Conservation (phyloP, 1,140 invertebrate genomes). For the Anastrepha obliqua region DNA sequence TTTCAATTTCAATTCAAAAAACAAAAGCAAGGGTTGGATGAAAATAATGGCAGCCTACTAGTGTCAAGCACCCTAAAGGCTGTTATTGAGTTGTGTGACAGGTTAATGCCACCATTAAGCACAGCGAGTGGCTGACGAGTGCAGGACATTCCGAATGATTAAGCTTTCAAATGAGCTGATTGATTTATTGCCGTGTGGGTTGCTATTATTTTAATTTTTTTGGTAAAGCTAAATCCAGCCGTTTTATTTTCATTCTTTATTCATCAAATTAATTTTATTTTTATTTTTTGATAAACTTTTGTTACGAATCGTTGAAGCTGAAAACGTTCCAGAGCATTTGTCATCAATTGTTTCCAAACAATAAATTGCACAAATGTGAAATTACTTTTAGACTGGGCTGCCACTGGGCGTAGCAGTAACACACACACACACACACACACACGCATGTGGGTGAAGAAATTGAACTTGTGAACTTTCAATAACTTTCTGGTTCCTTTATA, state of each 20-base stretch:
- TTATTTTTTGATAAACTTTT: too few relatives aligned
- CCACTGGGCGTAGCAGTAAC: background rate
- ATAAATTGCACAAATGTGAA: conserved; percentile 5
- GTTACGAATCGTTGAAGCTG: background rate
- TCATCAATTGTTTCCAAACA: conserved; percentile 38
- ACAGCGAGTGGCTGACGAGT: background rate
- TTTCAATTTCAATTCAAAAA: too few relatives aligned
- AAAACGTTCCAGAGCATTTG: background rate
- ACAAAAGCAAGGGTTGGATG: too few relatives aligned
- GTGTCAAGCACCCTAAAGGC: background rate
- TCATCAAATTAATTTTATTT: too few relatives aligned
- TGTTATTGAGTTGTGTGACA: background rate
- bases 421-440: background rate
- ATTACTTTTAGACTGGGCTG: background rate
- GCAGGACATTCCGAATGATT: background rate
- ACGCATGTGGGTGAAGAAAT: background rate
- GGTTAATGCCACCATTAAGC: conserved; percentile 2
- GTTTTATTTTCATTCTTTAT: too few relatives aligned
- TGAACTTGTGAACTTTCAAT: conserved; percentile 27
- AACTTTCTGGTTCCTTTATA: background rate
- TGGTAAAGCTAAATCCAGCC: too few relatives aligned
- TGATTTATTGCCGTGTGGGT: too few relatives aligned
- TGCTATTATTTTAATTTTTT: too few relatives aligned
- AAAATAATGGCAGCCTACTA: background rate
- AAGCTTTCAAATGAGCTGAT: background rate